Evolutionary conservation across 2,113 vertebrate species (phyloP).

Genomic region (Chaetura pelagica): DNA sequence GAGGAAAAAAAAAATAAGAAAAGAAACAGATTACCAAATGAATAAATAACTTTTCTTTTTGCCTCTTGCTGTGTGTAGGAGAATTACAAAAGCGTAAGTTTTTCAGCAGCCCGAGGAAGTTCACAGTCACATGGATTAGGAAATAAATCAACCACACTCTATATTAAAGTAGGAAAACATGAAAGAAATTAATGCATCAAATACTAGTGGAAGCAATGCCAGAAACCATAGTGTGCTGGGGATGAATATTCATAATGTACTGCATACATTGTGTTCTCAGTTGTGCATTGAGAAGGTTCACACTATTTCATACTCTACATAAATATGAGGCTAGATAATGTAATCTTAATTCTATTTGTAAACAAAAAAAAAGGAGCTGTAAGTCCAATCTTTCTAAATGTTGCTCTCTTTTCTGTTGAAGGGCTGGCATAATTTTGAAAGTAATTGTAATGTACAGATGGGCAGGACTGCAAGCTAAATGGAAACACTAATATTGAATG

Average conservation of each 20-base stretch:
- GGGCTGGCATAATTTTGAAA: not conserved
- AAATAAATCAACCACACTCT: conserved; percentile 48
- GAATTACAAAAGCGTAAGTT: conserved; percentile 20
- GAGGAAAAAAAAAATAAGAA: conserved; percentile 68
- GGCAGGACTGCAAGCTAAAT: not conserved
- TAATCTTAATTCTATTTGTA: not conserved
- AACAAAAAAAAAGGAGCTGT: not conserved
- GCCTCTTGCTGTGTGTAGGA: conserved; percentile 55
- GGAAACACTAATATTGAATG: not conserved
- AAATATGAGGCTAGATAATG: not conserved
- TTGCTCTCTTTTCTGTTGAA: not conserved
- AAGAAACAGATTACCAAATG: conserved; percentile 70
- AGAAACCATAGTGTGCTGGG: conserved; percentile 60
- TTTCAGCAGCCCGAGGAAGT: conserved; percentile 53
- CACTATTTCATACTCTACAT: not conserved
- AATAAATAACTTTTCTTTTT: conserved; percentile 57
- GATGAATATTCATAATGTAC: not conserved
- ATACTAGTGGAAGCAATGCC: conserved; percentile 59
- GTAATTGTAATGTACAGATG: not conserved
- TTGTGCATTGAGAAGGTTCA: not conserved
- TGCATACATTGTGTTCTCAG: not conserved
- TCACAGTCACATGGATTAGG: conserved; percentile 66
- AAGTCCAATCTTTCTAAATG: not conserved
- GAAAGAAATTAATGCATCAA: conserved; percentile 43
- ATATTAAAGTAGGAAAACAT: conserved; percentile 40